Base-by-base conservation (phyloP, 92 coral and sea anemone species). In the Isaurus tuberculatus region DNA sequence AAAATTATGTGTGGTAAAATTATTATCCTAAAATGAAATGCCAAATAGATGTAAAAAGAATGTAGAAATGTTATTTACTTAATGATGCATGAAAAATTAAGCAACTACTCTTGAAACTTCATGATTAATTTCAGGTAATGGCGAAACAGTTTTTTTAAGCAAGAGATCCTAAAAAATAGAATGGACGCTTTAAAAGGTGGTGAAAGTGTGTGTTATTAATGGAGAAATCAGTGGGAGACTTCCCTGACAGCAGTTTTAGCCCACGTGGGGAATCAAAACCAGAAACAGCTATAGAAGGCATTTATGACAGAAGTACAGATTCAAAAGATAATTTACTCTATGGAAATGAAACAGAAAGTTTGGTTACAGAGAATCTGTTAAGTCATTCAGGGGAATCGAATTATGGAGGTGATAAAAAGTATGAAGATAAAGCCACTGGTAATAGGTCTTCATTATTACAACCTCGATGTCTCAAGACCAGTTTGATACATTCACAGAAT, bases 331-430 rank as follows among this genome's bases (percentile, higher is more conserved):
- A 77, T 27, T 23, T 77, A 58, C 51, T 77, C 2, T 77, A 77
- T 34, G 82, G 82, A 77, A 77, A 37, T 23, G 82, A 77, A 28
- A 77, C 82, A 34, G 82, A 33, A 33, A 77, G 36, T 77, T 27
- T 77, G 69, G 70, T 77, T n/a, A 32, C 82, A 34, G 25, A 32
- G 25, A 77, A 60, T 22, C 26, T 77, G 0, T 57, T 77, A 27
- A 14, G 29, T 77, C 70, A 36, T 14, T 10, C 64, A 29, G 68
- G 36, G 34, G 19, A 34, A 28, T 46, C 53, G 3, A 23, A 36
- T 9, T 0, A 26, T 10, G 42, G 22, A 3, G 49, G 55, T 17
- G 1, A 8, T 17, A 74, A 51, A 26, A 37, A 29, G 27, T 28
- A 27, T 57, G 51, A 36, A 8, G 42, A 11, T 10, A 43, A 77